Evolutionary conservation across 23 tunicate genomes (phyloP).

Genomic region (Styela clava): DNA sequence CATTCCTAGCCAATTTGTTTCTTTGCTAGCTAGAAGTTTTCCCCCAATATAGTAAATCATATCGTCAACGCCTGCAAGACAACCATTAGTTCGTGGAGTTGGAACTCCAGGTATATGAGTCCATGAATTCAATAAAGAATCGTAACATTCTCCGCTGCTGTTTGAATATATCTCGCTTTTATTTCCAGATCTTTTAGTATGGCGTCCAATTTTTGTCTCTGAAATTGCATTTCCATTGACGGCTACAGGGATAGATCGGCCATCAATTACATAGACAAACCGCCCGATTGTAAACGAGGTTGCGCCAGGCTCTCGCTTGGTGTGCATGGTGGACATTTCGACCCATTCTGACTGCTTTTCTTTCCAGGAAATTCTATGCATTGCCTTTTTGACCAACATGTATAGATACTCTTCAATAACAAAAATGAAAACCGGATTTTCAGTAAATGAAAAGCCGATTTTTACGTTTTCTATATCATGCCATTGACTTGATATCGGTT

Average conservation of each 20-base stretch:
- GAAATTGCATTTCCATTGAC: not conserved
- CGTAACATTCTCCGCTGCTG: constrained; percentile 8
- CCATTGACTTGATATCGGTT: not conserved
- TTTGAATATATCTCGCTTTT: not conserved
- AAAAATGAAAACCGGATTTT: not conserved
- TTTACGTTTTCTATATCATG: constrained; percentile 12
- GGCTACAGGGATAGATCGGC: not conserved
- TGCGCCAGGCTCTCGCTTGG: constrained; percentile 4
- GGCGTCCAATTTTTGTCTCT: not conserved
- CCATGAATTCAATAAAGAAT: not conserved
- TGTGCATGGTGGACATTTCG: not conserved
- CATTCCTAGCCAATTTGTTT: constrained; percentile 3
- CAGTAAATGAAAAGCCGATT: not conserved
- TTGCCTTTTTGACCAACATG: not conserved
- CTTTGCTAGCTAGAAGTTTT: not conserved
- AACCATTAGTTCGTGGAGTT: not conserved
- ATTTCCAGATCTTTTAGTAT: not conserved
- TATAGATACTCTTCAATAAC: not conserved
- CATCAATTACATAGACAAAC: not conserved
- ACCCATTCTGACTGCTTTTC: not conserved
- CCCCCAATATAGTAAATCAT: not conserved
- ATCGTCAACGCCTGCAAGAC: not conserved
- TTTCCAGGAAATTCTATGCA: not conserved
- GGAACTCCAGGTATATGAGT: not conserved
- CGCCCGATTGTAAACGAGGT: not conserved